These are phyloP conservation scores for Yponomeuta cagnagella DNA, from an alignment of 2,888 invertebrate species.

Conservation along the genomic window DNA sequence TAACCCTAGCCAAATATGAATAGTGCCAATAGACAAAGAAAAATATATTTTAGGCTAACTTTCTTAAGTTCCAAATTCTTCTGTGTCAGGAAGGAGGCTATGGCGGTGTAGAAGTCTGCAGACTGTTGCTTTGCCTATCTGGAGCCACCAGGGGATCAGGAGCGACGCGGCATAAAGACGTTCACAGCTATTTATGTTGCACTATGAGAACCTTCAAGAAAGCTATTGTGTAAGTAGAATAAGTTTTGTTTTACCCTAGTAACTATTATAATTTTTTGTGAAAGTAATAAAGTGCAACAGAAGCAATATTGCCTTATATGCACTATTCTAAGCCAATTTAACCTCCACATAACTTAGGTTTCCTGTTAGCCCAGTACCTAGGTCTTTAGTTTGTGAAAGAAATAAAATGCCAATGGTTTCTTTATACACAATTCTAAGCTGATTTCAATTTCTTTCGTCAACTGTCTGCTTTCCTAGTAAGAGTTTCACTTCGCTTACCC, in stretches of 20 bases:
- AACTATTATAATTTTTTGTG: background rate
- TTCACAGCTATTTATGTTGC: constrained; percentile 62
- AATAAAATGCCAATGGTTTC: too few species aligned
- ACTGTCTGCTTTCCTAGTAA: too few species aligned
- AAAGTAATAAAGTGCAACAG: too few species aligned
- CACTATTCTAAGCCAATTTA: too few species aligned
- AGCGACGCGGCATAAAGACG: constrained; percentile 47
- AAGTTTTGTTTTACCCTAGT: background rate
- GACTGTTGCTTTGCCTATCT: constrained; percentile 56
- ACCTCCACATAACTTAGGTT: too few species aligned
- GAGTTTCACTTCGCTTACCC: background rate
- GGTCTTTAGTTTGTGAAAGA: too few species aligned
- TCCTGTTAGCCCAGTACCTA: too few species aligned
- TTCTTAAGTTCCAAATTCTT: background rate
- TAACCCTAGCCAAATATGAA: background rate
- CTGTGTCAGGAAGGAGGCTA: constrained; percentile 53
- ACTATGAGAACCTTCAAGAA: constrained; percentile 60
- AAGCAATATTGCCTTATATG: background rate
- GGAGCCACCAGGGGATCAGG: constrained; percentile 54
- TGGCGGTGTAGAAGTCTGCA: constrained; percentile 65
- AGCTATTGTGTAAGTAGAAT: constrained; percentile 41
- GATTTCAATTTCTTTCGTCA: too few species aligned
- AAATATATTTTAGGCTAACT: background rate
- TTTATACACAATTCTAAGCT: too few species aligned
- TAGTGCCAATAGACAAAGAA: background rate